phyloP scores from a whole-genome alignment of 1,140 invertebrate genomes.

The Drosophila prosaltans region DNA sequence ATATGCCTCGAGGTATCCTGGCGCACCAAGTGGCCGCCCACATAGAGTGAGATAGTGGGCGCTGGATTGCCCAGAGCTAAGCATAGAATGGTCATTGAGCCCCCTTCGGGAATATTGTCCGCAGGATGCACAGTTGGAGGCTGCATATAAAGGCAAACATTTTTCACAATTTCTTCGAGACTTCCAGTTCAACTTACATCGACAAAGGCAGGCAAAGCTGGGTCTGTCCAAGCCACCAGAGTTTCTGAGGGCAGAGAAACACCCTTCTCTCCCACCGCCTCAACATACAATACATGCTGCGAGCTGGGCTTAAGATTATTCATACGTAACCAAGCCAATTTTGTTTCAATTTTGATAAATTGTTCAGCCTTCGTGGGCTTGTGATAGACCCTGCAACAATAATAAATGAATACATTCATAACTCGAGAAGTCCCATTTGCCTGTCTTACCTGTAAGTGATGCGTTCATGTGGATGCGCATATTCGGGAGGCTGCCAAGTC shows the following conservation, averaged over 20 bases:
- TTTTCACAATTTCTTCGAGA: no score
- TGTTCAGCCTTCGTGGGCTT: conserved; percentile 86
- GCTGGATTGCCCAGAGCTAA: conserved; percentile 92
- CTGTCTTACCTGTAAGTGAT: conserved; percentile 87
- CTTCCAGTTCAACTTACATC: conserved; percentile 85
- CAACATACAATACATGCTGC: conserved; percentile 90
- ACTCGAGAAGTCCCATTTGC: not conserved
- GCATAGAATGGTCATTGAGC: conserved; percentile 92
- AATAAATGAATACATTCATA: not conserved
- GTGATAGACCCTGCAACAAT: conserved; percentile 86
- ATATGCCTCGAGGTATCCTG: conserved; percentile 91
- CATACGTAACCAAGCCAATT: conserved; percentile 88
- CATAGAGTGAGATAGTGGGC: conserved; percentile 91
- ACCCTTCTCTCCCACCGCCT: conserved; percentile 87
- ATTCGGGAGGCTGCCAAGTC: conserved; percentile 91
- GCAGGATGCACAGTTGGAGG: conserved; percentile 91
- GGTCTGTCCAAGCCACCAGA: conserved; percentile 92
- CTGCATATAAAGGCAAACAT: conserved; percentile 83
- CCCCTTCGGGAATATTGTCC: conserved; percentile 91
- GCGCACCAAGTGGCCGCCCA: conserved; percentile 87
- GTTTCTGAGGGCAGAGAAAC: conserved; percentile 90
- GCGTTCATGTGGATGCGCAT: conserved; percentile 89
- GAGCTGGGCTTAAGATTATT: conserved; percentile 89
- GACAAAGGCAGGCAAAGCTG: conserved; percentile 92
- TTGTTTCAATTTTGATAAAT: conserved; percentile 86